Percentiles rank a stretch among this genome's conserved stretches.
phyloP scores from a whole-genome alignment of 2,797 vertebrate genomes.

The Oceanodroma leucorhoa region DNA sequence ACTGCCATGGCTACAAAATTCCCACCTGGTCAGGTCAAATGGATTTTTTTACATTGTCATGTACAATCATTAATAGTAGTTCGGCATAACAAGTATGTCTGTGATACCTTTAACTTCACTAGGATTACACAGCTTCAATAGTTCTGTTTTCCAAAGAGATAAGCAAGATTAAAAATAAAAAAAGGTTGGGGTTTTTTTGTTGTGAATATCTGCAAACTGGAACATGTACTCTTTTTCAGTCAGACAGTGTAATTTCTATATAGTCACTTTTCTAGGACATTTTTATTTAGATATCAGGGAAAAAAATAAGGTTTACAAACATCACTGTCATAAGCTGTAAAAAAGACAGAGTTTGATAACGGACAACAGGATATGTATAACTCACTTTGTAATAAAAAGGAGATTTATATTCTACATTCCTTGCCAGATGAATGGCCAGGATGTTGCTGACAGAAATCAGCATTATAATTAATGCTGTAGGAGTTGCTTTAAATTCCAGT shows the following conservation, averaged over 20 bases:
- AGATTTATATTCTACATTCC: neutral
- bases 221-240: neutral
- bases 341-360: neutral
- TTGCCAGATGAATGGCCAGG: neutral
- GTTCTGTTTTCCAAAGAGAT: neutral
- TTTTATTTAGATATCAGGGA: neutral
- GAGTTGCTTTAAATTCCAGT: neutral
- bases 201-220: neutral
- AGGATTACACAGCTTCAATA: neutral
- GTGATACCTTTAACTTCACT: neutral
- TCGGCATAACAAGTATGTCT: neutral
- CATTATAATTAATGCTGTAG: neutral
- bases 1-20: neutral
- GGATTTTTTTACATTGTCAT: neutral
- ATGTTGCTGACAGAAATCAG: neutral
- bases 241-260: neutral
- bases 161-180: neutral
- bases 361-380: neutral
- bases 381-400: neutral
- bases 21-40: neutral
- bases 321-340: neutral
- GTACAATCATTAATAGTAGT: neutral
- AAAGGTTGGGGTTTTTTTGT: neutral
- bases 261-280: neutral
- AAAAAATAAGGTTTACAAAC: neutral